Percentiles rank a stretch among this genome's conserved stretches.
These are phyloP conservation scores for Drosophila recens DNA, from an alignment of 2,888 invertebrate species.

Conservation along the genomic window DNA sequence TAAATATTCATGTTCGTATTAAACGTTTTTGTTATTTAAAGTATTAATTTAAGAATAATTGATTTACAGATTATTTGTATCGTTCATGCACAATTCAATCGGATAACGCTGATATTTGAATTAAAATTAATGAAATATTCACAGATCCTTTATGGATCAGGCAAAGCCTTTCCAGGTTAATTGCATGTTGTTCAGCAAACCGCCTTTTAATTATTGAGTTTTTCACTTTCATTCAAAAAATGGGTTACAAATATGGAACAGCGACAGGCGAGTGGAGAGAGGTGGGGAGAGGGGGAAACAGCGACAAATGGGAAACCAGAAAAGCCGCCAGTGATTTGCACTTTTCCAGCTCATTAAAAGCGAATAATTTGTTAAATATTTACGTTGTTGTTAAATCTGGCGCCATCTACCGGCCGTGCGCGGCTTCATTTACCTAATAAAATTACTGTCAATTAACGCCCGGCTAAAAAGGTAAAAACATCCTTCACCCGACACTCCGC, in stretches of 20 bases:
- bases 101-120: conserved; percentile 24
- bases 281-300: not conserved
- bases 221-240: conserved; percentile 37
- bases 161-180: conserved; percentile 42
- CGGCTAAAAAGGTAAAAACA: conserved; percentile 21
- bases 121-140: conserved; percentile 30
- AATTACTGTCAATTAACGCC: conserved; percentile 79
- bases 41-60: conserved; percentile 4
- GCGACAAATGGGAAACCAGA: conserved; percentile 24
- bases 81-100: not conserved
- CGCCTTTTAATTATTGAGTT: conserved; percentile 60
- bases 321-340: conserved; percentile 74
- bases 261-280: too few species aligned
- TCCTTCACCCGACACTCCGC: not conserved
- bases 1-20: not conserved
- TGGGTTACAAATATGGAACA: not conserved
- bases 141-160: conserved; percentile 36
- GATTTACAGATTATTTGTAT: conserved; percentile 1
- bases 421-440: conserved; percentile 75
- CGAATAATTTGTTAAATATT: conserved; percentile 80
- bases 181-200: conserved; percentile 49
- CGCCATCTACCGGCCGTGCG: conserved; percentile 49
- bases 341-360: conserved; percentile 81
- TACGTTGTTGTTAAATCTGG: conserved; percentile 65
- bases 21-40: too few species aligned